phyloP scores from a whole-genome alignment of 2,888 invertebrate genomes.

The Dyspetes luteomarginatus region DNA sequence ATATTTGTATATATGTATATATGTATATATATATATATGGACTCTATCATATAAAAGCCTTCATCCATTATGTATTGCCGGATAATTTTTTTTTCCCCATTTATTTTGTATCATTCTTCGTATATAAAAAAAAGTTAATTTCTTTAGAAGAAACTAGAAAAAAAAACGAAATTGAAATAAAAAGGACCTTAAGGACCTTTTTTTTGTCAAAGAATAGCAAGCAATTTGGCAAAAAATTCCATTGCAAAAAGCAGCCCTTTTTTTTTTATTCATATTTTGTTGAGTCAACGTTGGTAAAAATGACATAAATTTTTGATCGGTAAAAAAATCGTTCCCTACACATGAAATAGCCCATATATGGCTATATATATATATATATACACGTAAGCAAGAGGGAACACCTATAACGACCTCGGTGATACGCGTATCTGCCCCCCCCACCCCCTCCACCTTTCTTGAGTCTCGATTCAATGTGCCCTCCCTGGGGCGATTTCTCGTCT shows the following conservation, averaged over 20 bases:
- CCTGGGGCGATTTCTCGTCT: background rate
- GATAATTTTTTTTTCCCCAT: too few relatives aligned
- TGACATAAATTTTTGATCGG: background rate
- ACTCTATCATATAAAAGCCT: too few relatives aligned
- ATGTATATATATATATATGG: too few relatives aligned
- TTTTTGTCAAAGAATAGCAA: too few relatives aligned
- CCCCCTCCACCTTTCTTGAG: background rate
- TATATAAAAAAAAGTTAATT: too few relatives aligned
- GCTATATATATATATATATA: background rate
- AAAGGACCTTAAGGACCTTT: too few relatives aligned
- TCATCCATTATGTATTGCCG: too few relatives aligned
- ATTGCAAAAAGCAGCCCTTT: background rate
- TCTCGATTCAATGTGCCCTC: background rate
- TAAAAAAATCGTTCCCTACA: background rate
- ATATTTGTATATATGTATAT: too few relatives aligned
- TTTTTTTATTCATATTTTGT: background rate
- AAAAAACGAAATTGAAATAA: too few relatives aligned
- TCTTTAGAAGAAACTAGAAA: too few relatives aligned
- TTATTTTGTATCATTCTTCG: too few relatives aligned
- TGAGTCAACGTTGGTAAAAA: background rate
- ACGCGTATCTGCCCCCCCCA: background rate
- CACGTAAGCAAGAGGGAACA: constrained; percentile 64
- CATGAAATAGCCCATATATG: background rate
- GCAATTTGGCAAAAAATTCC: too few relatives aligned
- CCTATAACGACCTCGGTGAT: constrained; percentile 66